Base-by-base conservation (phyloP, 2,113 vertebrate genomes). In the Delphinus delphis region DNA sequence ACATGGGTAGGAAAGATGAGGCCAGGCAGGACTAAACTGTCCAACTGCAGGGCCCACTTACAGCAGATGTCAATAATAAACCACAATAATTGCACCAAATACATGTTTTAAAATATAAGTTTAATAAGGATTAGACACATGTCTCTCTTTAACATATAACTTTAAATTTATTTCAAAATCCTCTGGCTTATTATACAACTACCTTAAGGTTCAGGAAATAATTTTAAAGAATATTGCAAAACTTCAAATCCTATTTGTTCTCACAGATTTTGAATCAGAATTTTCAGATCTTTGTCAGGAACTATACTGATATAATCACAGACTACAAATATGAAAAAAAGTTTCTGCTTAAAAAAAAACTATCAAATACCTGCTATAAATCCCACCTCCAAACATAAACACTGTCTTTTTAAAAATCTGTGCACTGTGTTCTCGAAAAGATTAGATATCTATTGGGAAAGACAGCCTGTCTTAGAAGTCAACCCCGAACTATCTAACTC, bases 401-500 rank as follows among this genome's bases (percentile, higher is more conserved):
- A 65, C 62, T 83, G 38, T 90, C 82, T 86, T 85, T 97, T 97
- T 70, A 88, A 93, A 97, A 95, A 84, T 33, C 55, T 60, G 23
- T 58, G 31, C 28, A 12, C 84, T 76, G 65, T 28, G 88, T 62
- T 86, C 86, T 95, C 20, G 0, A 76, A 95, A 95, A 88, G 67
- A 94, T 91, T 92, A 88, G 55, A 12, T 76, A 68, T 88, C 96
- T 94, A 47, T 76, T 88, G 77, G 26, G 79, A 97, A 95, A 94
- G 88, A 58, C 47, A 93, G 47, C 3, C 67, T 97, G 80, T 73
- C 81, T 96, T 60, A 90, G 60, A 96, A 97, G 93, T 94, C 91
- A 97, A 83, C 85, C 53, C 62, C 55, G 88, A 96, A 95, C 67
- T 91, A 97, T 76, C 85, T 88, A 86, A 92, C 96, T 95, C 95